Percentiles rank a stretch among this genome's conserved stretches.
Conservation (phyloP, 2,113 vertebrate species). For the Drymodes brunneopygia region DNA sequence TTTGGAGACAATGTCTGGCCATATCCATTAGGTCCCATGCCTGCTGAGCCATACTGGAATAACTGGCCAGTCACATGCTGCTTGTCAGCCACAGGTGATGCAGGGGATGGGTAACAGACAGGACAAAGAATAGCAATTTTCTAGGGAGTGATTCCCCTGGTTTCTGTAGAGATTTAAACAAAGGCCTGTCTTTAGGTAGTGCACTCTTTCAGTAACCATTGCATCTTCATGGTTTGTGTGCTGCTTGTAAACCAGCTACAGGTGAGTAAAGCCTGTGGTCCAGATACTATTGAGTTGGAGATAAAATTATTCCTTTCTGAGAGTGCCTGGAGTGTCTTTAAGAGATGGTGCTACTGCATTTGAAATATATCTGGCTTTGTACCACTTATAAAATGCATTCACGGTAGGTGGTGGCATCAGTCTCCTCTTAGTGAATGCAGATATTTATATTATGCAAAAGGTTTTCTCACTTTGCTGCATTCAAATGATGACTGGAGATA, state of each 20-base stretch:
- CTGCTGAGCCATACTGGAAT: fast-evolving
- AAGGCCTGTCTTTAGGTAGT: background rate
- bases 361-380: background rate
- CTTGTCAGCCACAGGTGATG: background rate
- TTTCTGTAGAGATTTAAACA: background rate
- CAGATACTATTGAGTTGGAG: background rate
- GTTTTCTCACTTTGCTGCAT: conserved; percentile 23
- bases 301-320: background rate
- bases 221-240: background rate
- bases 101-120: background rate
- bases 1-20: background rate
- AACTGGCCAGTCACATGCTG: background rate
- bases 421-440: conserved; percentile 18
- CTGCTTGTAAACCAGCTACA: background rate
- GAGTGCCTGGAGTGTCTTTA: background rate
- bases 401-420: conserved; percentile 26
- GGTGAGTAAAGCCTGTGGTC: background rate
- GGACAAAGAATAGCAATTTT: background rate
- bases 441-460: conserved; percentile 35
- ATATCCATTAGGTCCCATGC: background rate
- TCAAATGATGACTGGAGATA: conserved; percentile 18
- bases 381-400: conserved; percentile 2
- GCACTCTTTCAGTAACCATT: background rate
- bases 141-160: background rate
- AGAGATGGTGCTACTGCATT: background rate